Base-by-base conservation (phyloP, 1,140 invertebrate genomes). In the Ips typographus region DNA sequence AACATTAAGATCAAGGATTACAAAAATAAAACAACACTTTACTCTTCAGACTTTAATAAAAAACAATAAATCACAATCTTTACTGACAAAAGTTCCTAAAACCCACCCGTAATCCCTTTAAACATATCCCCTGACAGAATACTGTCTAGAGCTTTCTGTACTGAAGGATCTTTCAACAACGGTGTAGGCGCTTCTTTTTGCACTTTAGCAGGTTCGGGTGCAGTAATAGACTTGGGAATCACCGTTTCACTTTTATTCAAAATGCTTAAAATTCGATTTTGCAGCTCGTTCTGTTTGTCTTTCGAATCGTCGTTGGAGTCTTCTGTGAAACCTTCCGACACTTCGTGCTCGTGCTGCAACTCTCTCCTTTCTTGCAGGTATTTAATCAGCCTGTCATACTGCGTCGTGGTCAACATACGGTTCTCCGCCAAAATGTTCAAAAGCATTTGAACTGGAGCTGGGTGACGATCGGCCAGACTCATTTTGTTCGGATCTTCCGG, bases 251-350 rank as follows among this genome's bases (percentile, higher is more conserved):
- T 42, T 69, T 78, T 89, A 74, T 92, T 93, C 67, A 94, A 78
- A 59, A 95, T 94, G 79, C 87, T 94, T 41, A 95, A 82, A 65
- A 96, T 95, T 72, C 92, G 87, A 73, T 90, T 91, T 74, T 95
- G 92, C 3, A 95, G 78, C 78, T 95, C 92, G 1, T 86, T 86
- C 77, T 91, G 87, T 61, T 89, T 79, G 47, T 53, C 71, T 59
- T 73, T 74, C n/a, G 80, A 69, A 39, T 81, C 70, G 2, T 81
- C 74, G n/a, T 84, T 79, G 0, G 84, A 76, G 7, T 86, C 83
- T 4, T 82, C 70, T 71, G 82, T 81, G 59, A 84, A 82, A 2
- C 80, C 80, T 73, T 87, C 86, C 1, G 89, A 88, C 38, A 91
- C 77, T 81, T 92, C 91, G 38, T 87, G 77, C 75, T 89, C 88